Conservation (phyloP, 1,140 invertebrate species). For the Euglossa dilemma region DNA sequence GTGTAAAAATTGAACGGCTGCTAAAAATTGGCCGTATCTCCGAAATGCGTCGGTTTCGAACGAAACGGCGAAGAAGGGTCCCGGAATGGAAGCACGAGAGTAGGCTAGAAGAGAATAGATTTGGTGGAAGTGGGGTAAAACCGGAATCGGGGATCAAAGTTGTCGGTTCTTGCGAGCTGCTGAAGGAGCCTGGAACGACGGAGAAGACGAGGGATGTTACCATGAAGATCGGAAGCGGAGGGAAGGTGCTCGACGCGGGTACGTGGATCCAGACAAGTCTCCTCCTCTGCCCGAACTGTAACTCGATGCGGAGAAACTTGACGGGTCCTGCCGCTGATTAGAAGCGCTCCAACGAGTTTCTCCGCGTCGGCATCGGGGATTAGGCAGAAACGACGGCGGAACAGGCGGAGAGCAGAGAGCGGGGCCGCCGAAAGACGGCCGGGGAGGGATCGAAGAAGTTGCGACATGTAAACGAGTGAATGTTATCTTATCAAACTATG, state of each 20-base stretch:
- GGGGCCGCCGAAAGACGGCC: not conserved
- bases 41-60: too few relatives aligned
- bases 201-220: constrained; percentile 43
- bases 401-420: not conserved
- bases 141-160: constrained; percentile 69
- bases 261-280: constrained; percentile 24
- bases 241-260: not conserved
- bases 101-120: constrained; percentile 19
- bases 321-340: constrained; percentile 78
- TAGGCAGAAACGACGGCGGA: constrained; percentile 67
- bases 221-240: constrained; percentile 21
- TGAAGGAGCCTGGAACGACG: constrained; percentile 47
- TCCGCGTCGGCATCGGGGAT: constrained; percentile 73
- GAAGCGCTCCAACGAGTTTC: constrained; percentile 78
- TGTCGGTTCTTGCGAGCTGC: constrained; percentile 49
- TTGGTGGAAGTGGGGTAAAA: constrained; percentile 63
- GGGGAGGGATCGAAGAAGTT: constrained; percentile 23
- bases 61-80: too few relatives aligned
- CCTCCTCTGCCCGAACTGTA: constrained; percentile 54
- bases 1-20: too few relatives aligned
- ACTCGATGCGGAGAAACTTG: constrained; percentile 76
- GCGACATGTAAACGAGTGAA: constrained; percentile 33
- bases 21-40: too few relatives aligned
- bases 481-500: constrained; percentile 50
- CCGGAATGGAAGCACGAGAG: too few relatives aligned